Conservation (phyloP, 2,797 vertebrate genomes). For the Emydoidea blandingii region DNA sequence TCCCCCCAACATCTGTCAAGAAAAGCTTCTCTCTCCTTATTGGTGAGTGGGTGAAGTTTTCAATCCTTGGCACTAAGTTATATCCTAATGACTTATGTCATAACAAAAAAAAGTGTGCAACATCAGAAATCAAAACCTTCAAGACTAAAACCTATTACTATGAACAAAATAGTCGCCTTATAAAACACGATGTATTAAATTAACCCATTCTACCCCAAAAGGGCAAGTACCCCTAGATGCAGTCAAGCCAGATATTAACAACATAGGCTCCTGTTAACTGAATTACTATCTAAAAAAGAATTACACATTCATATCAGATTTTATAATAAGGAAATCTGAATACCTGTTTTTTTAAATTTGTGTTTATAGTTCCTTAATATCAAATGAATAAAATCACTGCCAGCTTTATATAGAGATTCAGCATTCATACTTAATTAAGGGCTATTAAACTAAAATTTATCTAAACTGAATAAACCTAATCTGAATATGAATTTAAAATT, state of each 20-base stretch:
- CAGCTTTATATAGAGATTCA: neutral
- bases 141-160: neutral
- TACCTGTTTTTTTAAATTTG: neutral
- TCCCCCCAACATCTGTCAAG: neutral
- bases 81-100: neutral
- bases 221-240: neutral
- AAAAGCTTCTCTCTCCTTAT: neutral
- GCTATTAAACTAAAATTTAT: neutral
- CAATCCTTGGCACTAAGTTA: neutral
- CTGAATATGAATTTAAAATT: neutral
- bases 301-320: neutral
- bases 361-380: neutral
- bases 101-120: neutral
- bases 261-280: neutral
- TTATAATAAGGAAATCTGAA: neutral
- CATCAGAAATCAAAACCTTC: neutral
- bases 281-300: neutral
- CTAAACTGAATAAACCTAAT: neutral
- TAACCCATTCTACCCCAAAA: neutral
- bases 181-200: neutral
- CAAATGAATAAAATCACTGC: neutral
- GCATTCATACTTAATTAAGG: neutral
- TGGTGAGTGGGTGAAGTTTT: neutral
- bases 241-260: neutral
- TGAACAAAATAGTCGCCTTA: neutral